These are phyloP conservation scores for Maylandia zebra DNA, from an alignment of 2,113 vertebrate species.

Conservation along the genomic window DNA sequence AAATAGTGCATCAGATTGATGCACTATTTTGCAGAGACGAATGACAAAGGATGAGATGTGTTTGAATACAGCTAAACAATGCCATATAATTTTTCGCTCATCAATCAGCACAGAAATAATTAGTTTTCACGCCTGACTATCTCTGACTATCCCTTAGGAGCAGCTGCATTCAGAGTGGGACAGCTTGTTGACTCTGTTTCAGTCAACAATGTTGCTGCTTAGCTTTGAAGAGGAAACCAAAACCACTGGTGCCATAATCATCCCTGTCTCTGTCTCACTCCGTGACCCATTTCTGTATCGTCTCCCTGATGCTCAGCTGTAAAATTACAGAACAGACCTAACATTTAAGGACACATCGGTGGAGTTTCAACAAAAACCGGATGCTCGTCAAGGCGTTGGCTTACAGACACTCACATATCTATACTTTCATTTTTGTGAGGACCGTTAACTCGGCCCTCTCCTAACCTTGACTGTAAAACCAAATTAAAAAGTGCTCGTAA, in stretches of 20 bases:
- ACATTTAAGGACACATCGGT: background rate
- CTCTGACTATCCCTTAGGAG: background rate
- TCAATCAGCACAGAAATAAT: background rate
- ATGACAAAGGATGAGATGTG: background rate
- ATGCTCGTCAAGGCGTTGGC: slow-evolving; percentile 14
- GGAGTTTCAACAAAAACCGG: slow-evolving; percentile 34
- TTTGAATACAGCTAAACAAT: background rate
- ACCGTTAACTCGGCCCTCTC: background rate
- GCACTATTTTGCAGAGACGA: background rate
- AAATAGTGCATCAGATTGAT: background rate
- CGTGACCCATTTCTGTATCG: slow-evolving; percentile 13
- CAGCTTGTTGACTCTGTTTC: background rate
- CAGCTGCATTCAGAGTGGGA: background rate
- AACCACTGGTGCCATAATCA: slow-evolving; percentile 12
- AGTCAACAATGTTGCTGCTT: background rate
- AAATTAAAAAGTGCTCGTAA: background rate
- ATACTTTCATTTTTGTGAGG: background rate
- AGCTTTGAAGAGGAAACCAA: background rate
- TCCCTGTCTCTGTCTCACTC: background rate
- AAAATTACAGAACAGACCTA: background rate
- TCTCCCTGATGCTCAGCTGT: background rate
- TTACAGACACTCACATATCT: background rate
- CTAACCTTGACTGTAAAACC: background rate
- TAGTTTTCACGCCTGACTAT: background rate
- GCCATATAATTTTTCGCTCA: background rate